A percentile compares a stretch with the other conserved stretches of the same genome.
These are phyloP conservation scores for Drosophila parabipectinata DNA, from an alignment of 1,140 invertebrate species.

Conservation along the genomic window DNA sequence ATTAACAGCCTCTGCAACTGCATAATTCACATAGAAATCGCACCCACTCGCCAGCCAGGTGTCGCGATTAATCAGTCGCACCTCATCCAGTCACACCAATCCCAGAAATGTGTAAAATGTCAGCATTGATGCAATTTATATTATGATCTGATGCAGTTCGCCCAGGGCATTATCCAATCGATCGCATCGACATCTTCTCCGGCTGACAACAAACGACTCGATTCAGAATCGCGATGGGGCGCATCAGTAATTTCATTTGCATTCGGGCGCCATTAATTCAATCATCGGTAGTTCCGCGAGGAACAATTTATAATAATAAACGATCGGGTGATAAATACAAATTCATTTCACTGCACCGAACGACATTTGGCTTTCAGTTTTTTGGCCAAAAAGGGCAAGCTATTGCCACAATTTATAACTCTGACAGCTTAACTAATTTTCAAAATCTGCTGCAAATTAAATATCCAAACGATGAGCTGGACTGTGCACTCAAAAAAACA, in stretches of 20 bases:
- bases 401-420: slow-evolving; percentile 74
- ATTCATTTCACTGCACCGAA: slow-evolving; percentile 35
- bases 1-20: slow-evolving; percentile 44
- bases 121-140: slow-evolving; percentile 58
- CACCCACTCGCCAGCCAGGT: slow-evolving; percentile 63
- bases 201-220: slow-evolving; percentile 28
- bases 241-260: slow-evolving; percentile 44
- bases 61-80: slow-evolving; percentile 68
- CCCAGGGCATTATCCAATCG: slow-evolving; percentile 12
- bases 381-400: slow-evolving; percentile 56
- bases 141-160: slow-evolving; percentile 27
- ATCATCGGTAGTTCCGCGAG: slow-evolving; percentile 37
- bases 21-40: slow-evolving; percentile 31
- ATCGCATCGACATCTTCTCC: slow-evolving; percentile 16
- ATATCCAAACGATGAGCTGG: slow-evolving; percentile 22
- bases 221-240: slow-evolving; percentile 40
- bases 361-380: slow-evolving; percentile 53
- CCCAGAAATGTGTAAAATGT: slow-evolving; percentile 77
- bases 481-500: slow-evolving; percentile 1
- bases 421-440: slow-evolving; percentile 71
- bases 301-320: slow-evolving; percentile 10
- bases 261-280: slow-evolving; percentile 40
- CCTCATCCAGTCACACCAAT: slow-evolving; percentile 51
- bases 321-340: slow-evolving; percentile 51
- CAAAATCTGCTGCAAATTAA: slow-evolving; percentile 34